Conservation (phyloP, 37 sponge, comb jelly and placozoan species). For the Tethya wilhelma region DNA sequence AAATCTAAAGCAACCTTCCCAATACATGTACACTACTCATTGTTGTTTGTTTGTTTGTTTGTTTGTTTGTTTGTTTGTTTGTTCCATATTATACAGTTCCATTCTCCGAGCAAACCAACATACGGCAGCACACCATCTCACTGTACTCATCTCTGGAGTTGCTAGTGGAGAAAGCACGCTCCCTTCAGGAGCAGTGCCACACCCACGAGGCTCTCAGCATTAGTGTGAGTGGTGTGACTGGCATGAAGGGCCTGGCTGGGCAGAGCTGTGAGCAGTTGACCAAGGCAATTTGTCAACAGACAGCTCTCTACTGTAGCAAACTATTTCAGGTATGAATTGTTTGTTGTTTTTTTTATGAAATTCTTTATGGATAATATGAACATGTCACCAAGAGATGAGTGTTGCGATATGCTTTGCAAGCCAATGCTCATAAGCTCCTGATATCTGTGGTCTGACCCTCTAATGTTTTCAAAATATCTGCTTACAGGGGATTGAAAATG, state of each 20-base stretch:
- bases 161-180: conserved; percentile 13
- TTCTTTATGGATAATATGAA: background rate
- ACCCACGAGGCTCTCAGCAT: background rate
- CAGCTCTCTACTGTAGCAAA: conserved; percentile 39
- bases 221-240: background rate
- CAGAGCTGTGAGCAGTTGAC: background rate
- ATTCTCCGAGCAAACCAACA: conserved; percentile 12
- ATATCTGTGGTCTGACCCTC: too few species aligned
- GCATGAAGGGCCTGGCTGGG: too few species aligned
- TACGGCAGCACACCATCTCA: conserved; percentile 3
- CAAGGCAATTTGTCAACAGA: conserved; percentile 35
- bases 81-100: too few species aligned
- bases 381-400: background rate
- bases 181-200: conserved; percentile 22
- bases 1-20: too few species aligned
- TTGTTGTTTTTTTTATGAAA: background rate
- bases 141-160: conserved; percentile 43
- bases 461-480: background rate
- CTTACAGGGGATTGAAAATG: conserved; percentile 24
- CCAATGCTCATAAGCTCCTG: background rate
- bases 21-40: too few species aligned
- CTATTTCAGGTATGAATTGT: conserved; percentile 37
- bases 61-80: too few species aligned
- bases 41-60: too few species aligned
- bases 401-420: background rate